These are phyloP conservation scores for Tinamus guttatus DNA, from an alignment of 2,113 vertebrate genomes.

Conservation along the genomic window DNA sequence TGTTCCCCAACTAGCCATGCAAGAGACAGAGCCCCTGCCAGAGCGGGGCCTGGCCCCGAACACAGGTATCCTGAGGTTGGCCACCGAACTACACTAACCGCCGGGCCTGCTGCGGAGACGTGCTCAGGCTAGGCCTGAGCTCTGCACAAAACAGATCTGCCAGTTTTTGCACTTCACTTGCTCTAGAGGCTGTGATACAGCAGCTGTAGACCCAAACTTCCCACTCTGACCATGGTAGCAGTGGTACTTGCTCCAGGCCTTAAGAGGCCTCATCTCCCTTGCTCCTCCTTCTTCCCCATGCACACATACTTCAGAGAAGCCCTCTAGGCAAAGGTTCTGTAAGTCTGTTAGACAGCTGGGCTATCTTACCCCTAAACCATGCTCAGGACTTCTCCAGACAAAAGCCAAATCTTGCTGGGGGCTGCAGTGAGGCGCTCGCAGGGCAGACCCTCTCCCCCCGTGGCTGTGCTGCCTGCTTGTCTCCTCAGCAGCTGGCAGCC, in stretches of 20 bases:
- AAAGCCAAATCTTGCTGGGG: background rate
- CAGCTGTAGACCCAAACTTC: background rate
- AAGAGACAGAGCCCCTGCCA: background rate
- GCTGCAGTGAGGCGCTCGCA: background rate
- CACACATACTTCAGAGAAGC: background rate
- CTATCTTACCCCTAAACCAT: background rate
- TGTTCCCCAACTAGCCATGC: background rate
- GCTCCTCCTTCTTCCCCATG: background rate
- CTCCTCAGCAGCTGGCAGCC: background rate
- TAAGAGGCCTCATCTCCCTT: background rate
- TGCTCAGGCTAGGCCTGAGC: background rate
- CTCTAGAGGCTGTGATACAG: background rate
- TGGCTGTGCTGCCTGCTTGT: fast-evolving
- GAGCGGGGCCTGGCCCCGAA: background rate
- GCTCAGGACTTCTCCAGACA: background rate
- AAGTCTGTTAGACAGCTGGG: background rate
- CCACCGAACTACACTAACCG: background rate
- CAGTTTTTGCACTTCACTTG: background rate
- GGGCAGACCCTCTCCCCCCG: background rate
- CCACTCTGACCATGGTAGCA: background rate
- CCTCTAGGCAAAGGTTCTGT: background rate
- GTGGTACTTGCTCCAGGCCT: background rate
- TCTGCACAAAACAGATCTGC: background rate
- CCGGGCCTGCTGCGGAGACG: background rate
- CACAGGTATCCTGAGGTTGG: background rate